These are phyloP conservation scores for Lepidocolaptes lacrymiger DNA, from an alignment of 2,797 vertebrate genomes.

Conservation along the genomic window DNA sequence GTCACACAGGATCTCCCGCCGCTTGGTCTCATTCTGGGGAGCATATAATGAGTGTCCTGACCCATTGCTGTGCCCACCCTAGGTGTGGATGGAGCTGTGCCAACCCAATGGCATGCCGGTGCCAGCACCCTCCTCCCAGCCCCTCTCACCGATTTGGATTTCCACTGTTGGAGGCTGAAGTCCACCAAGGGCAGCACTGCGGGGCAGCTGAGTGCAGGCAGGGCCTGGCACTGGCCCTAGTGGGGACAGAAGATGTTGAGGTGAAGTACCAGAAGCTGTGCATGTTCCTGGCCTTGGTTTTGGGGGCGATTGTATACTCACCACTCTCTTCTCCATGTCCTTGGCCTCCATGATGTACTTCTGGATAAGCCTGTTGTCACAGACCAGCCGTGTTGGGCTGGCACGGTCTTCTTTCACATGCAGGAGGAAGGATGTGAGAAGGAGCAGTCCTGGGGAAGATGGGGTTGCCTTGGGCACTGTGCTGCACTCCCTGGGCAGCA, in stretches of 20 bases:
- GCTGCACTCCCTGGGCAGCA: neutral
- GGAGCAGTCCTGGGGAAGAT: slow-evolving; percentile 70
- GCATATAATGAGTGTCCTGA: neutral
- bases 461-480: neutral
- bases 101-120: neutral
- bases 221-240: slow-evolving; percentile 70
- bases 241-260: neutral
- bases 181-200: slow-evolving; percentile 72
- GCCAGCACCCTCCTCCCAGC: neutral
- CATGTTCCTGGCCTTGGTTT: neutral
- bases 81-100: neutral
- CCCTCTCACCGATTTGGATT: slow-evolving; percentile 75
- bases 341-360: slow-evolving; percentile 74
- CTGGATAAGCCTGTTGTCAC: slow-evolving; percentile 76
- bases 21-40: slow-evolving; percentile 73
- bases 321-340: slow-evolving; percentile 66
- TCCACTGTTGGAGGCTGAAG: slow-evolving; percentile 76
- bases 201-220: slow-evolving; percentile 50
- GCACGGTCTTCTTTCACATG: slow-evolving; percentile 60
- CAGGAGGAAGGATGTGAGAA: slow-evolving; percentile 73
- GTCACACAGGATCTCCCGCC: slow-evolving; percentile 69
- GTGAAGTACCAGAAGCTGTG: neutral
- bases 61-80: neutral
- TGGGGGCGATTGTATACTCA: slow-evolving; percentile 32
- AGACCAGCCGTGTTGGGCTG: slow-evolving; percentile 58